Evolutionary conservation across 2,888 invertebrate species (phyloP), one percentile per base, ranked within the genome.

Genomic region (Polymixis lichenea): DNA sequence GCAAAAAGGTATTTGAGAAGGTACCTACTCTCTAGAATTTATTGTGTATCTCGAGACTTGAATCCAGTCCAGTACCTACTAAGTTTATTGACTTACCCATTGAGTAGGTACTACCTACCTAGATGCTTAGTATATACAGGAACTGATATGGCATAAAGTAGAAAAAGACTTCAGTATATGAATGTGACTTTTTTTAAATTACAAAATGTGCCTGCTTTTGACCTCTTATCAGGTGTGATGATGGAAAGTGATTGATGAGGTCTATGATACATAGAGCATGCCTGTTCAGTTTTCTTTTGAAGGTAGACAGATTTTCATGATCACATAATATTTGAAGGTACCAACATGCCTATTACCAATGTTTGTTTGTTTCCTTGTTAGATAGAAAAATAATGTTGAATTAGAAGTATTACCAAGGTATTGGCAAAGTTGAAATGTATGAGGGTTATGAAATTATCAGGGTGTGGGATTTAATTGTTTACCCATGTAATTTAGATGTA

Each of bases 391-490:
- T 11, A 13, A 5, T 13, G 32, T 51, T 53, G 4, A 25, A 65
- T 19, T 25, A 25, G 15, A 4, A 49, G 75, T 75, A 58, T 75
- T 73, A 75, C 3, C 28, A 43, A 1, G n/a, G 73, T 22, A 60
- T n/a, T 22, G 11, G 22, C 11, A 32, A 53, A 62, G 13, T n/a
- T 46, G 8, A 28, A 61, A 19, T 49, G 1, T 25, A 46, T 2
- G 68, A 22, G 15, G 17, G 22, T 7, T 61, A 38, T 32, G 15
- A 64, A 51, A 2, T 43, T 7, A 56, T 56, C 13, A 58, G 22
- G 69, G 61, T 67, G 65, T 72, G 38, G 72, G 32, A 19, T 28
- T 28, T 9, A 25, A 15, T 19, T 49, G 28, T 61, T 4, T 66
- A 38, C 22, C 49, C 5, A 22, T 51, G 32, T 38, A 22, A 51